These are phyloP conservation scores for Apamea sordens DNA, from an alignment of 2,888 invertebrate genomes.

Conservation along the genomic window DNA sequence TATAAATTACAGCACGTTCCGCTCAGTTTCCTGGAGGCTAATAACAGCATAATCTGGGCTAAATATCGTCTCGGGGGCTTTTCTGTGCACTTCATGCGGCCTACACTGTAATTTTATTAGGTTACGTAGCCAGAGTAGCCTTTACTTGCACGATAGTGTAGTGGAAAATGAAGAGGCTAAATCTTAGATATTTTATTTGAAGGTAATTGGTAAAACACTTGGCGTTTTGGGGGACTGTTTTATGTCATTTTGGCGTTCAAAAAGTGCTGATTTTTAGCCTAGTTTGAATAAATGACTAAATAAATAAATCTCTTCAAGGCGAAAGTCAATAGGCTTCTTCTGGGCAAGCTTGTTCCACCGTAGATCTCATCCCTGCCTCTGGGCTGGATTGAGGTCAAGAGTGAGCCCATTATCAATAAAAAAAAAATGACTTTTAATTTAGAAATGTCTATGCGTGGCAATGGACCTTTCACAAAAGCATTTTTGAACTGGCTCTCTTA, in stretches of 20 bases:
- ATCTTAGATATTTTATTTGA: neutral
- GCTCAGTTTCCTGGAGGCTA: conserved; percentile 22
- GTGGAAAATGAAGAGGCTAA: neutral
- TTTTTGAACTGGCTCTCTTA: neutral
- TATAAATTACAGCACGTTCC: conserved; percentile 33
- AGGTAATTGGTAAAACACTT: neutral
- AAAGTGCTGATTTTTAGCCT: no score
- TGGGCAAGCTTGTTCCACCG: no score
- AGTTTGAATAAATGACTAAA: no score
- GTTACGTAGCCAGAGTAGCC: neutral
- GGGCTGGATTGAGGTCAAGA: no score
- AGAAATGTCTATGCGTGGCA: neutral
- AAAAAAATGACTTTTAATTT: no score
- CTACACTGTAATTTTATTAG: conserved; percentile 50
- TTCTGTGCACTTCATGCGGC: conserved; percentile 47
- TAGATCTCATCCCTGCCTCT: no score
- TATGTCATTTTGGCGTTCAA: no score
- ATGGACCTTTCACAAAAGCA: no score
- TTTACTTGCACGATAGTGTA: conserved; percentile 36
- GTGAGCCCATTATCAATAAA: no score
- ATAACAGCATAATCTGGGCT: conserved; percentile 38
- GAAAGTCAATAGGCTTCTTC: no score
- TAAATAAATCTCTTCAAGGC: no score
- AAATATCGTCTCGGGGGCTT: conserved; percentile 48
- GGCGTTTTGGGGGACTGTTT: no score